These are phyloP conservation scores for Caenorhabditis drosophilae DNA, from an alignment of 2,888 invertebrate genomes.

Conservation along the genomic window DNA sequence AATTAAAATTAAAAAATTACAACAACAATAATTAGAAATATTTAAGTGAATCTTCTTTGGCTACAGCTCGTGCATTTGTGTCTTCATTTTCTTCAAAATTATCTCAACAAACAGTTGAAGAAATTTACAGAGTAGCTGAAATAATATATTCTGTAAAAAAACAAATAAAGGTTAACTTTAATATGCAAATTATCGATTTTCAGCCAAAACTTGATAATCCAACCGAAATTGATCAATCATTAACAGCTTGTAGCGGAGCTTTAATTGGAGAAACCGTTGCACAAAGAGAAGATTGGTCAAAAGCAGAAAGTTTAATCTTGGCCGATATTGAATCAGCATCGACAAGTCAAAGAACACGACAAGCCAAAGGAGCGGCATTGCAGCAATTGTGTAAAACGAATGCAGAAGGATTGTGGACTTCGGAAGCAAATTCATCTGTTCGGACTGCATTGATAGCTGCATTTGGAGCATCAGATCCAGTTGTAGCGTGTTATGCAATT, in stretches of 20 bases:
- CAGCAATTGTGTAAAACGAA: slow-evolving; percentile 37
- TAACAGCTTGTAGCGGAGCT: slow-evolving; percentile 45
- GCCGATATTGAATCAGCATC: slow-evolving; percentile 24
- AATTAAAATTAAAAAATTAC: slow-evolving; percentile 3
- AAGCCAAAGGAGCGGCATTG: slow-evolving; percentile 40
- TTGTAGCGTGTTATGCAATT: slow-evolving; percentile 38
- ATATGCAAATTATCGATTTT: too few relatives aligned
- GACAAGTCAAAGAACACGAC: slow-evolving; percentile 16
- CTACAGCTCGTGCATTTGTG: slow-evolving; percentile 87
- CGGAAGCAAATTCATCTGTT: slow-evolving; percentile 23
- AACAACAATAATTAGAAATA: background rate
- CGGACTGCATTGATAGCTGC: slow-evolving; percentile 32
- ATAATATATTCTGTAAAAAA: slow-evolving; percentile 31
- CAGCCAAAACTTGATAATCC: slow-evolving; percentile 21
- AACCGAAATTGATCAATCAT: slow-evolving; percentile 31
- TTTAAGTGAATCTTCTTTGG: slow-evolving; percentile 85
- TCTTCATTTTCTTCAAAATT: slow-evolving; percentile 78
- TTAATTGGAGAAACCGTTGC: slow-evolving; percentile 48
- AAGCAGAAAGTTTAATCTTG: slow-evolving; percentile 13
- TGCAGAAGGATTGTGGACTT: slow-evolving; percentile 33
- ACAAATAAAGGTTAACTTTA: too few relatives aligned
- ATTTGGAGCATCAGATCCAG: slow-evolving; percentile 28
- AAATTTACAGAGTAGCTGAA: slow-evolving; percentile 37
- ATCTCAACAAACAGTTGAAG: slow-evolving; percentile 27
- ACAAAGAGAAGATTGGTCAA: slow-evolving; percentile 26